Evolutionary conservation across 2,797 vertebrate genomes (phyloP), one percentile per base, ranked within the genome.

Genomic region (Sphenopsis melanotis): DNA sequence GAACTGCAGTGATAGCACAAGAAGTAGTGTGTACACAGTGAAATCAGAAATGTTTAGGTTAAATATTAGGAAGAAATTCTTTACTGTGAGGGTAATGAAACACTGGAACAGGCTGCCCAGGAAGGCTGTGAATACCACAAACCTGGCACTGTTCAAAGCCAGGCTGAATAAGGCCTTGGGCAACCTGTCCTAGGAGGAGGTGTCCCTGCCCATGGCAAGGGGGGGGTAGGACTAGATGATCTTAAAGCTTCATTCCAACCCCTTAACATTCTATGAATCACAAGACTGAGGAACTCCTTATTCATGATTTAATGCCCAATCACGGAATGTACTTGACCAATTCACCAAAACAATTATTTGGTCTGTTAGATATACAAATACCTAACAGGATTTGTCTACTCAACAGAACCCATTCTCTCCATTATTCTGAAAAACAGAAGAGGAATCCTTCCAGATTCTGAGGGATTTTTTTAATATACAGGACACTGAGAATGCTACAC

Each of bases 401-500:
- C 1, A 10, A 39, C 27, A 74, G 30, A 63, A 81, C 23, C 4
- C 37, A 37, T 39, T 50, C 11, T 52, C 13, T 42, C n/a, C 32
- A 57, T 59, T 11, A 26, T 52, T 91, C 42, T 79, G 37, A 83
- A 12, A 68, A 82, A 56, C 16, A 41, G 12, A 81, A 65, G 34
- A 70, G 6, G 5, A 79, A 59, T 41, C 21, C 34, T 70, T n/a
- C 12, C 12, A n/a, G 41, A 72, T 60, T 63, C 18, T 65, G 26
- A 42, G 8, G 5, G 0, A 0, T 22, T n/a, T n/a, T 49, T 87
- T 32, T 16, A 1, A 81, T 39, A 61, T 5, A 68, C 12, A 69
- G 15, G 15, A 70, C 49, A 39, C 20, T 42, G 21, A 59, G n/a
- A 72, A 85, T 63, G 23, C 36, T 60, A 72, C 20, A 80, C 13